These are phyloP conservation scores for Leucophenga maculata DNA, from an alignment of 2,888 invertebrate genomes.

Conservation along the genomic window DNA sequence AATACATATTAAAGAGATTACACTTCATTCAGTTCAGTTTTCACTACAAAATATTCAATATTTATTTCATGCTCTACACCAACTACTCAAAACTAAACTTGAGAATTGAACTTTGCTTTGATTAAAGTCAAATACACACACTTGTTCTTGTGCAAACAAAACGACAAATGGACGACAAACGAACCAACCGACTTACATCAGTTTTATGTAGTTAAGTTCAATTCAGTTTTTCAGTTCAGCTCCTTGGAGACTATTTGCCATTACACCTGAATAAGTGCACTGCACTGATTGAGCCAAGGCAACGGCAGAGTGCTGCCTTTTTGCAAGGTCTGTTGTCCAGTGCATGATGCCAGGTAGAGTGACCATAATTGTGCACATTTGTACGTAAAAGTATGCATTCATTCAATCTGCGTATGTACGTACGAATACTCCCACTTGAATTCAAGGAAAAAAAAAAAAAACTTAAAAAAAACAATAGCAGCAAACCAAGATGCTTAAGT, in stretches of 20 bases:
- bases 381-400: slow-evolving; percentile 7
- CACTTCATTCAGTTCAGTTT: no score
- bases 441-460: background rate
- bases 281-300: slow-evolving; percentile 19
- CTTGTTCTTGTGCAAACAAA: background rate
- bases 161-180: background rate
- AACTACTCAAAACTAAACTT: no score
- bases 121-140: slow-evolving; percentile 20
- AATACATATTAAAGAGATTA: no score
- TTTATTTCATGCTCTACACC: no score
- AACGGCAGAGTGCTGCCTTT: background rate
- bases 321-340: background rate
- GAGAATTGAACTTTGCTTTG: background rate
- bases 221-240: background rate
- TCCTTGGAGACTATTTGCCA: slow-evolving; percentile 21
- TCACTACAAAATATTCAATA: no score
- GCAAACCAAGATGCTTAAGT: slow-evolving; percentile 24
- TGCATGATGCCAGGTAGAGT: background rate
- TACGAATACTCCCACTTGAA: slow-evolving; percentile 21
- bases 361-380: slow-evolving; percentile 31
- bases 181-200: no score
- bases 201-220: no score
- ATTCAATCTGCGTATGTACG: background rate
- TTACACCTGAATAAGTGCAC: slow-evolving; percentile 23
- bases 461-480: background rate